Conservation (phyloP, 2,113 vertebrate species). For the Heterotis niloticus region DNA sequence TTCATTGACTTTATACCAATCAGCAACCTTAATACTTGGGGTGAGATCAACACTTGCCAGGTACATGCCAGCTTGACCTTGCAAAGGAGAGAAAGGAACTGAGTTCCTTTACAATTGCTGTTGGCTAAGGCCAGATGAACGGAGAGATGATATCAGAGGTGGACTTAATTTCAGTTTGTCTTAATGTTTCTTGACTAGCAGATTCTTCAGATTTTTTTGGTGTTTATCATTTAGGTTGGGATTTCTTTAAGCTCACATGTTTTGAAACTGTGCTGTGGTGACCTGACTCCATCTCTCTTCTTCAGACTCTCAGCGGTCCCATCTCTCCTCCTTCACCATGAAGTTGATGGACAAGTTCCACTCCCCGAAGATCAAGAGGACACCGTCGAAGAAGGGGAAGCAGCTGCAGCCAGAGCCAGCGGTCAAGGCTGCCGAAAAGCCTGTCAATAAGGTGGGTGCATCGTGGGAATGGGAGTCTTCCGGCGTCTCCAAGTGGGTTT, state of each 20-base stretch:
- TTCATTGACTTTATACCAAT: constrained; percentile 6
- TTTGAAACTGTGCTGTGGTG: neutral
- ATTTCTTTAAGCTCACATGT: neutral
- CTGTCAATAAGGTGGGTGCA: constrained; percentile 81
- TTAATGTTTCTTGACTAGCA: neutral
- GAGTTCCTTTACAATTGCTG: neutral
- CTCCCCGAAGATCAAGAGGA: constrained; percentile 96
- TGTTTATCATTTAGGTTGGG: neutral
- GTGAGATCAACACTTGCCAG: constrained; percentile 1
- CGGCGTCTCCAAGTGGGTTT: neutral
- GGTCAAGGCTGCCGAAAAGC: constrained; percentile 80
- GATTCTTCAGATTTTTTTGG: too few relatives aligned
- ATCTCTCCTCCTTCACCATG: constrained; percentile 97
- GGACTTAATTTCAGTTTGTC: constrained; percentile 4
- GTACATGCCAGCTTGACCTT: neutral
- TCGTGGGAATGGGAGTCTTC: neutral
- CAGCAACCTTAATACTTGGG: neutral
- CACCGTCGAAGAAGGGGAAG: constrained; percentile 93
- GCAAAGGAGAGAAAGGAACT: constrained; percentile 41
- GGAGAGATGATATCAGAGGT: neutral
- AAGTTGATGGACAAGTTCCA: constrained; percentile 98
- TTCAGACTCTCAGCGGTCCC: constrained; percentile 92
- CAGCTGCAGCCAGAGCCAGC: constrained; percentile 78
- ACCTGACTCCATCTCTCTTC: constrained; percentile 29
- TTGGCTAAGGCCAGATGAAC: neutral